Percentiles rank a stretch among this genome's conserved stretches.
Conservation (phyloP, 2,888 invertebrate species). For the Geophilus truncorum region DNA sequence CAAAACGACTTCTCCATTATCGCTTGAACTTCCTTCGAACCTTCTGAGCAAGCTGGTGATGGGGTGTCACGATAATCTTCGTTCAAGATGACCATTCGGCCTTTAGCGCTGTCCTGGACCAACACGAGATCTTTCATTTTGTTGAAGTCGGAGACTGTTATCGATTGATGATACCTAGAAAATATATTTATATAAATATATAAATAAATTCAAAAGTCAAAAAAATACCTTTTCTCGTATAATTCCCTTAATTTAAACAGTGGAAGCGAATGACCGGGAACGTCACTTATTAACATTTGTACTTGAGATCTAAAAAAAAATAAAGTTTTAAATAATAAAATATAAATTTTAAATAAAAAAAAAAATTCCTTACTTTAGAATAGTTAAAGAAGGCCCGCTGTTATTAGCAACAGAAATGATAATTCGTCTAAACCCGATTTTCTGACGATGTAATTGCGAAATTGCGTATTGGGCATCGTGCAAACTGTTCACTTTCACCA, state of each 20-base stretch:
- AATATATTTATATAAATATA: not conserved
- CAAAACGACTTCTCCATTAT: slow-evolving; percentile 57
- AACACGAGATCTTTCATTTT: slow-evolving; percentile 68
- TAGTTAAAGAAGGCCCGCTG: slow-evolving; percentile 37
- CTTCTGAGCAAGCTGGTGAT: slow-evolving; percentile 47
- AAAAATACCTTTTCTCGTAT: slow-evolving; percentile 63
- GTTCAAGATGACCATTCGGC: slow-evolving; percentile 66
- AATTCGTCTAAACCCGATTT: slow-evolving; percentile 73
- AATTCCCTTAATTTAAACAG: slow-evolving; percentile 75
- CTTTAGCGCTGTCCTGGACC: slow-evolving; percentile 60
- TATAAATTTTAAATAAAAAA: not conserved
- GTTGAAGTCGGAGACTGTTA: slow-evolving; percentile 53
- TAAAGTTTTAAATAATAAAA: not conserved
- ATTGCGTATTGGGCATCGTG: slow-evolving; percentile 65
- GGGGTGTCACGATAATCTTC: slow-evolving; percentile 59
- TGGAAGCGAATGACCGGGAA: slow-evolving; percentile 67
- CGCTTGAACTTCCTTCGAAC: slow-evolving; percentile 40
- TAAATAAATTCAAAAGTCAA: slow-evolving; percentile 41
- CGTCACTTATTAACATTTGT: slow-evolving; percentile 66
- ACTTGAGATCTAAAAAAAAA: slow-evolving; percentile 59
- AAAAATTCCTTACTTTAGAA: slow-evolving; percentile 38
- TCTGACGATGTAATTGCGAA: slow-evolving; percentile 74
- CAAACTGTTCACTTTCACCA: slow-evolving; percentile 63
- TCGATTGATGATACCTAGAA: slow-evolving; percentile 58
- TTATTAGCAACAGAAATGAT: slow-evolving; percentile 57